Base-by-base conservation (phyloP, 2,113 vertebrate species). In the Isichthys henryi region DNA sequence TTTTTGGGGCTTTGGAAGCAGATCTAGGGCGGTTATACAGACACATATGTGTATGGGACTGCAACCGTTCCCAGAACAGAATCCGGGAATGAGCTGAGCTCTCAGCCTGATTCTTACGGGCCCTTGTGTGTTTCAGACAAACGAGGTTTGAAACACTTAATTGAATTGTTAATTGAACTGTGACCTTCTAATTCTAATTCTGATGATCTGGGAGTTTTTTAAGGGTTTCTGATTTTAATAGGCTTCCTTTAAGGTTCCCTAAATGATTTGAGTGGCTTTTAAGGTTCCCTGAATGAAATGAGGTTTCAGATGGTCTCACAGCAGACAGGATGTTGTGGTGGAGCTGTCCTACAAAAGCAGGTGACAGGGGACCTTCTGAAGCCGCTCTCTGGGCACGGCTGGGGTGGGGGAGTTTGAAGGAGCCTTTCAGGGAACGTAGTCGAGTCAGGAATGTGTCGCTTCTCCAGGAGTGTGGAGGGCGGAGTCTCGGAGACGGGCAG, bases 61-160 rank as follows among this genome's bases (percentile, higher is more conserved):
- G 43, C 17, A 19, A 17, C 8, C 1, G 8, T 46, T 62, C 58
- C 31, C 58, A 7, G 43, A 88, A 53, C 39, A 62, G 56, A 58
- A 62, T 39, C 39, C 6, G 53, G 21, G 35, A 88, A 39, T 62
- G 35, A 43, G 15, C 27, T 17, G 56, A 53, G 31, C 49, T 88
- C 27, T 45, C 52, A 66, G 35, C 53, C 56, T 58, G 10, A n/a
- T 62, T 45, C 53, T 45, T 45, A 45, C n/a, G 87, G 6, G 31
- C 56, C 87, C 87, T 46, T 88, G 87, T 66, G 87, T n/a, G 53
- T 62, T 88, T 62, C 56, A 88, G 27, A 66, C 39, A 88, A 88
- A 45, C 23, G 56, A 88, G 87, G 5, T 31, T 53, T 87, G 85
- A 5, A 53, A 87, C 39, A 66, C 35, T 46, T 66, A 88, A 88